Evolutionary conservation across 2,797 vertebrate genomes (phyloP).

Genomic region (Macropodus opercularis): DNA sequence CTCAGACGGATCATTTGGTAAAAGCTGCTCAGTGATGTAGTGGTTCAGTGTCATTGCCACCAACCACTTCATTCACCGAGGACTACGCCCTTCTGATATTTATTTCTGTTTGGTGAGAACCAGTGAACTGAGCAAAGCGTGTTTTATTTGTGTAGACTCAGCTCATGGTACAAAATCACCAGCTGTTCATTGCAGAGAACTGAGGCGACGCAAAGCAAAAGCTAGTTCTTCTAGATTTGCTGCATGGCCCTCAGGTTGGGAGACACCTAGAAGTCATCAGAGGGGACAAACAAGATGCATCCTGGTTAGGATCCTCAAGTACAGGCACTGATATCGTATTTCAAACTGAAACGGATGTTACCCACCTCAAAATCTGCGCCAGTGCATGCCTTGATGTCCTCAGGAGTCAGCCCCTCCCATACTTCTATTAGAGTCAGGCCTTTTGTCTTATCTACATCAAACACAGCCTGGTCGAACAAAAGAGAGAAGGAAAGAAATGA

Average conservation of each 20-base stretch:
- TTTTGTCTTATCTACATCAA: constrained; percentile 92
- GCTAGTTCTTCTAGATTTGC: constrained; percentile 80
- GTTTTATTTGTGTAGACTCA: constrained; percentile 21
- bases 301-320: neutral
- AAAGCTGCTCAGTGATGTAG: constrained; percentile 18
- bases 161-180: neutral
- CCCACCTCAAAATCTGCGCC: constrained; percentile 91
- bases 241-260: constrained; percentile 89
- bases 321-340: constrained; percentile 3
- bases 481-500: neutral
- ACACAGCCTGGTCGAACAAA: constrained; percentile 86
- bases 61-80: neutral
- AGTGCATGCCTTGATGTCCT: constrained; percentile 93
- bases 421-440: constrained; percentile 94
- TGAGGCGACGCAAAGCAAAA: constrained; percentile 15
- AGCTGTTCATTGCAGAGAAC: constrained; percentile 13
- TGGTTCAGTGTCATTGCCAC: constrained; percentile 2
- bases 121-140: constrained; percentile 9
- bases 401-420: constrained; percentile 90
- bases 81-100: constrained; percentile 24
- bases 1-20: constrained; percentile 23
- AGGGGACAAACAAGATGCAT: constrained; percentile 19
- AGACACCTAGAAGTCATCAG: constrained; percentile 84
- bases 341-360: constrained; percentile 34
- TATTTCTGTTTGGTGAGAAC: constrained; percentile 22